Base-by-base conservation (phyloP, 2,888 invertebrate species). In the Steinernema scapterisci region DNA sequence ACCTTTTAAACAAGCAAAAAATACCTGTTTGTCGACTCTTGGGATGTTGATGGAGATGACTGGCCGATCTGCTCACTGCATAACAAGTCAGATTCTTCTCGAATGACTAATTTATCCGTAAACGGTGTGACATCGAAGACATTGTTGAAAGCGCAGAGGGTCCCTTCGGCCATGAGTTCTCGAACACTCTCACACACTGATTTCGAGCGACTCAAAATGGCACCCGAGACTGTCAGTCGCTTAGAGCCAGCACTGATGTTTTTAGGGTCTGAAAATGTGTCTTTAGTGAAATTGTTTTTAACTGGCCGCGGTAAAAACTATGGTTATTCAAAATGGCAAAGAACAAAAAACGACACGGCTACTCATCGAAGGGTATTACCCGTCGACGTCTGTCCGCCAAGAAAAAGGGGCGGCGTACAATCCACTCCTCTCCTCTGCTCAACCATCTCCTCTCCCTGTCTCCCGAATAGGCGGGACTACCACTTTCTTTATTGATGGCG, bases 401-500 rank as follows among this genome's bases (percentile, higher is more conserved):
- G 63, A 19, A 13, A 54, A 27, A 63, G 63, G 63, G 63, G 63
- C 63, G 63, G 63, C 63, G 63, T 63, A 63, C 63, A 16, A 63
- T 63, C 63, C 31, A 63, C 27, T 27, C 31, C 27, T 63, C 63
- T 63, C 63, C 63, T 31, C 63, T 5, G 25, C 16, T 38, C 38
- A 25, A 25, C 31, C 63, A 63, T 63, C 63, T 63, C 63, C 63
- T 63, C 31, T 63, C 63, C 63, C 27, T 48, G 16, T 48, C 48
- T 16, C 27, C 54, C 54, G 25, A 54, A n/a, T 31, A 63, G 63
- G 63, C 63, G 63, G 63, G 63, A 63, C 63, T 63, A 63, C 63
- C 63, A 31, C 63, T 63, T 63, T 63, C 63, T 63, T 63, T 27
- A 63, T 25, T n/a, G 63, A 63, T 63, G 63, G 31, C 63, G 63